phyloP scores from a whole-genome alignment of 2,797 vertebrate species.

The Echiichthys vipera region DNA sequence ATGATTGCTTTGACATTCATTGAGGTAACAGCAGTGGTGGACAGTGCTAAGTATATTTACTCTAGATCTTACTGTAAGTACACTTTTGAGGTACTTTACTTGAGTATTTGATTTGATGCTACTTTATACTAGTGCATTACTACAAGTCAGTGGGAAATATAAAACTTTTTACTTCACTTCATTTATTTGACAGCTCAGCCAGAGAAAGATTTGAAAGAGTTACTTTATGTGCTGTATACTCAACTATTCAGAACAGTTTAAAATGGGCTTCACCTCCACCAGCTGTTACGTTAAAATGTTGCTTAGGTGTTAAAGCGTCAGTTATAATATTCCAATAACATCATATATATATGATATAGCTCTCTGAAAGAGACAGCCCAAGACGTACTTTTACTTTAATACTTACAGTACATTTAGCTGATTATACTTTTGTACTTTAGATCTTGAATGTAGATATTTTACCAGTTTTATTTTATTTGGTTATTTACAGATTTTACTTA shows the following conservation, averaged over 20 bases:
- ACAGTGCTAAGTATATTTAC: background rate
- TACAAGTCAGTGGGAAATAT: background rate
- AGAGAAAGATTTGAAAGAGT: no score
- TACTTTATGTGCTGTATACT: background rate
- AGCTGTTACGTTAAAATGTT: background rate
- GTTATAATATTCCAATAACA: no score
- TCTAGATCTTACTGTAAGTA: no score
- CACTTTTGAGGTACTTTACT: background rate
- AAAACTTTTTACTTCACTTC: background rate
- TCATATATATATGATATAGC: background rate
- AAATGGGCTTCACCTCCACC: background rate
- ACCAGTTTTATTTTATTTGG: background rate
- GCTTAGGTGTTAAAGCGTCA: background rate
- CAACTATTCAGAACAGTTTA: background rate
- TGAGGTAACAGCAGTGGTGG: background rate
- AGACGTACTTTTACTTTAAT: background rate
- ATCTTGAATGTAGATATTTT: background rate
- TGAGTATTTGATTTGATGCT: background rate
- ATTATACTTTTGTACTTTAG: background rate
- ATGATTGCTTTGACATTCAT: background rate
- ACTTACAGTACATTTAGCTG: background rate
- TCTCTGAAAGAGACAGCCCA: background rate
- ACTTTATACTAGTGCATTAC: background rate
- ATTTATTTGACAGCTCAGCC: background rate
- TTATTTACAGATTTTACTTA: background rate